phyloP scores from a whole-genome alignment of 2,113 vertebrate species.

The Mystacornis crossleyi region DNA sequence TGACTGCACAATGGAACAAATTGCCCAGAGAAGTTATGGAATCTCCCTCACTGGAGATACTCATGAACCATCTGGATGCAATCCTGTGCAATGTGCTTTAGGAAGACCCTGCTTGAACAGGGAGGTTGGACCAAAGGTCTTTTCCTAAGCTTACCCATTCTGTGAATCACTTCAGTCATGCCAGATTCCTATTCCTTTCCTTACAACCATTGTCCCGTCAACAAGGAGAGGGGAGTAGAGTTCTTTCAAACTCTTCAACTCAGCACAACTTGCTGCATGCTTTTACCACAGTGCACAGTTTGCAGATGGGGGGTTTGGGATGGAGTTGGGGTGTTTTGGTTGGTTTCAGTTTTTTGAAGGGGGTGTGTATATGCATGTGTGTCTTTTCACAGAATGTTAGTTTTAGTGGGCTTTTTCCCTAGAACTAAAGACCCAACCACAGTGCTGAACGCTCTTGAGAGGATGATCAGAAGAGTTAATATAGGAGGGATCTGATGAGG shows the following conservation, averaged over 20 bases:
- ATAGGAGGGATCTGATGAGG: neutral
- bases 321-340: neutral
- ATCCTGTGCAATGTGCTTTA: neutral
- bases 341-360: neutral
- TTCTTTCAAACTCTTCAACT: neutral
- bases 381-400: neutral
- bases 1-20: neutral
- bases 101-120: neutral
- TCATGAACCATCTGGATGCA: neutral
- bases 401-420: neutral
- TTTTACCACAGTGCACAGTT: neutral
- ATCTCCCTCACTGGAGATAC: neutral
- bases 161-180: neutral
- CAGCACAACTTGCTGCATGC: neutral
- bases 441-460: neutral
- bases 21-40: neutral
- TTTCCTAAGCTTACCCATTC: neutral
- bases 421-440: neutral
- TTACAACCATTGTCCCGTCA: neutral
- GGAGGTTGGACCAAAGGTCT: neutral
- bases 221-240: neutral
- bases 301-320: neutral
- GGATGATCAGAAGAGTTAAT: neutral
- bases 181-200: neutral
- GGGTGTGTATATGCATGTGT: accelerated